phyloP scores from a whole-genome alignment of 2,797 vertebrate species.

The Aphelocoma californica region DNA sequence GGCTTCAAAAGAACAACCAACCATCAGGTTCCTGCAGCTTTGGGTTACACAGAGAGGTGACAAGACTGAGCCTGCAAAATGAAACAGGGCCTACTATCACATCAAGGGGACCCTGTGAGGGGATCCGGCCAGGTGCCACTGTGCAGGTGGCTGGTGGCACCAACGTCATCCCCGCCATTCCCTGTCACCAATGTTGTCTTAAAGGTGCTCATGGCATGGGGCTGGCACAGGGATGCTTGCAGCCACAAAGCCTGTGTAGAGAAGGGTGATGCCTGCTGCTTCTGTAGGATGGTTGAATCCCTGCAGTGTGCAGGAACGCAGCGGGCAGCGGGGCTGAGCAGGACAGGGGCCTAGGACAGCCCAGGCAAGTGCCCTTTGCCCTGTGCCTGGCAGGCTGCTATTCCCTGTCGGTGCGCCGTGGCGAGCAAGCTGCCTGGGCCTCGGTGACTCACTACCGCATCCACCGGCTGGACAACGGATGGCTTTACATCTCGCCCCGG shows the following conservation, averaged over 20 bases:
- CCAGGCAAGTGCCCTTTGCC: rapidly evolving
- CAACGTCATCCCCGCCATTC: rapidly evolving
- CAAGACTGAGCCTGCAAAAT: background rate
- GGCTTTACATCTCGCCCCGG: conserved; percentile 83
- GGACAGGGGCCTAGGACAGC: background rate
- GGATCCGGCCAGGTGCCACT: rapidly evolving
- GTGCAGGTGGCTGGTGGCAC: rapidly evolving
- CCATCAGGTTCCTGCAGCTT: background rate
- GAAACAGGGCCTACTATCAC: rapidly evolving
- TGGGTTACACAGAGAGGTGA: background rate
- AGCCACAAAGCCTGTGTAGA: background rate
- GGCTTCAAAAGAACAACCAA: background rate
- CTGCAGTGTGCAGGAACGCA: rapidly evolving
- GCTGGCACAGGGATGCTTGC: background rate
- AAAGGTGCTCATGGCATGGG: rapidly evolving
- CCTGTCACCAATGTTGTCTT: too few species aligned
- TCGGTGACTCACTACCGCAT: conserved; percentile 85
- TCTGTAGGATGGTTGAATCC: rapidly evolving
- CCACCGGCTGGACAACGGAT: conserved; percentile 78
- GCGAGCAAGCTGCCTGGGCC: conserved; percentile 56
- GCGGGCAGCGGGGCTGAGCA: rapidly evolving
- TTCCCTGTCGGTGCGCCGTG: conserved; percentile 80
- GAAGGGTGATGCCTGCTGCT: rapidly evolving
- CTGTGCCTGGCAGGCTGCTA: conserved; percentile 71
- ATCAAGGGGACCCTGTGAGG: rapidly evolving